phyloP scores from a whole-genome alignment of 1,140 invertebrate genomes.

The Leptinotarsa texana region DNA sequence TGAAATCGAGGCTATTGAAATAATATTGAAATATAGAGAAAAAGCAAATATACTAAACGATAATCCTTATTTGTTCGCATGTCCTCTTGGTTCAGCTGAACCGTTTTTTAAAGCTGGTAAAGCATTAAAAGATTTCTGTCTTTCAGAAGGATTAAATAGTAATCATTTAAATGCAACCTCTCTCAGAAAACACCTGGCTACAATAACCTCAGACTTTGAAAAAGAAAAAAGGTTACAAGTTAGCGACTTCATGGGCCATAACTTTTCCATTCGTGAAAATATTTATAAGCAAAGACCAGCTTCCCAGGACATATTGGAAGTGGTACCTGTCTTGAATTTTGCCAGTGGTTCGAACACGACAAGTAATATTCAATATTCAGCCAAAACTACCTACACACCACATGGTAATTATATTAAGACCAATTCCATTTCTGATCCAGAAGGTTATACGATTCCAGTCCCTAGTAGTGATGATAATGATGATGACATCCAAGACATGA shows the following conservation, averaged over 20 bases:
- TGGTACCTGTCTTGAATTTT: background rate
- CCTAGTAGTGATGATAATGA: conserved; percentile 8
- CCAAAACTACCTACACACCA: background rate
- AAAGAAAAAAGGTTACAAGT: conserved; percentile 2
- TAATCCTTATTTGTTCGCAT: conserved; percentile 22
- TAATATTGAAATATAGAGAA: conserved; percentile 9
- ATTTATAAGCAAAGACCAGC: conserved; percentile 19
- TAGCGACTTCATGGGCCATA: conserved; percentile 25
- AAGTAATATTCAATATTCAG: background rate
- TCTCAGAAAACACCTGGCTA: conserved; percentile 19
- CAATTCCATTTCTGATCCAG: background rate
- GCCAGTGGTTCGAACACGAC: background rate
- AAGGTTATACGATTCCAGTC: background rate
- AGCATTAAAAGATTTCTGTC: conserved; percentile 15
- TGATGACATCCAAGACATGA: background rate
- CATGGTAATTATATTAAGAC: background rate
- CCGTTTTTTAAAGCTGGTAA: conserved; percentile 14
- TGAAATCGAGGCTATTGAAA: conserved; percentile 14
- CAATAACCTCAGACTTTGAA: conserved; percentile 5
- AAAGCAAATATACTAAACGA: conserved; percentile 6
- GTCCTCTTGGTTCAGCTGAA: background rate
- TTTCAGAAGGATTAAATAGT: background rate
- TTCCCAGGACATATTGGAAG: conserved; percentile 1
- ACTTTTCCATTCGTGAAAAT: conserved; percentile 13
- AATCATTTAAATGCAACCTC: conserved; percentile 18